Conservation (phyloP, 2,113 vertebrate genomes). For the Siniperca knerii region DNA sequence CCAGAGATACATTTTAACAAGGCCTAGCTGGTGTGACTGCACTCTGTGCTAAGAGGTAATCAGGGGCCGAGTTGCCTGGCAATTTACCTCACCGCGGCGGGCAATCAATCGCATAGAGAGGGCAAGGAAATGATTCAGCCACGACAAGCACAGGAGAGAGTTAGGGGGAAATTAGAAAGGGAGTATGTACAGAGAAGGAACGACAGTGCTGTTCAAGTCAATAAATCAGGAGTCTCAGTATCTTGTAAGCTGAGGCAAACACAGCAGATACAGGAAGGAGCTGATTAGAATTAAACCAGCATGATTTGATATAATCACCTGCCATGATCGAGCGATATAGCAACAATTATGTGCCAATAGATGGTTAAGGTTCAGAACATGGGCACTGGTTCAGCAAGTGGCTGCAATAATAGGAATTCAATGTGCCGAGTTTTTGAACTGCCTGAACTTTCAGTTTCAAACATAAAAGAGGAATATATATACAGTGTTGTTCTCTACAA, state of each 20-base stretch:
- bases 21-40: constrained; percentile 79
- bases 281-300: constrained; percentile 53
- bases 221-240: constrained; percentile 69
- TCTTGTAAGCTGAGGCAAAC: constrained; percentile 52
- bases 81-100: constrained; percentile 85
- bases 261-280: constrained; percentile 51
- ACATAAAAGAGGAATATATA: constrained; percentile 8
- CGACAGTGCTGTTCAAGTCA: constrained; percentile 63
- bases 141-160: constrained; percentile 71
- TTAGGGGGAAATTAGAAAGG: constrained; percentile 71
- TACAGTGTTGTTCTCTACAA: constrained; percentile 26
- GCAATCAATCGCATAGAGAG: constrained; percentile 85
- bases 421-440: constrained; percentile 7
- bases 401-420: constrained; percentile 43
- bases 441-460: constrained; percentile 33
- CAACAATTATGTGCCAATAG: constrained; percentile 45
- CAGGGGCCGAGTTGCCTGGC: constrained; percentile 82
- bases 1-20: constrained; percentile 84
- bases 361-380: constrained; percentile 20
- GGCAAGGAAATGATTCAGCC: constrained; percentile 85
- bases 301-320: constrained; percentile 68
- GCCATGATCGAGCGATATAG: constrained; percentile 44
- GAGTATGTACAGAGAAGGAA: constrained; percentile 65
- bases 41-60: constrained; percentile 86
- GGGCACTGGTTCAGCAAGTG: constrained; percentile 13